These are phyloP conservation scores for Microtus richardsoni DNA, from an alignment of 2,113 vertebrate genomes.

Conservation along the genomic window DNA sequence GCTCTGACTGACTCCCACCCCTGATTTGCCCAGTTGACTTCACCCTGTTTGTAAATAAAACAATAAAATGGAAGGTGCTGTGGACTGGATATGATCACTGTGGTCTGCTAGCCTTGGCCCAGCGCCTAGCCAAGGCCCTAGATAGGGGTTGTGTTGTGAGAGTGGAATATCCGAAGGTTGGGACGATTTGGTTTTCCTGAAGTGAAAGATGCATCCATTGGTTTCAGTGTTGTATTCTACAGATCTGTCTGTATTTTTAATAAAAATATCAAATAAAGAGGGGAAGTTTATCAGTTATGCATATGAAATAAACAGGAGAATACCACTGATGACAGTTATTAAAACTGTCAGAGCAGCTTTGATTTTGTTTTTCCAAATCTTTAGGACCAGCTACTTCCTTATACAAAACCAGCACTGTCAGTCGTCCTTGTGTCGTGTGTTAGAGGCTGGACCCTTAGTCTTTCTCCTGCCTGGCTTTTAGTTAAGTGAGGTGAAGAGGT, in stretches of 20 bases:
- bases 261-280: background rate
- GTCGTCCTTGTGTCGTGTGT: background rate
- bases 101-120: constrained; percentile 67
- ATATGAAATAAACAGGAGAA: constrained; percentile 17
- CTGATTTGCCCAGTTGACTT: constrained; percentile 54
- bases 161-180: background rate
- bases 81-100: constrained; percentile 77
- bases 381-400: background rate
- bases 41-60: constrained; percentile 79
- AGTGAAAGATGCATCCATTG: background rate
- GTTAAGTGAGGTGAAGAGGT: background rate
- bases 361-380: background rate
- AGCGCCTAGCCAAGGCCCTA: constrained; percentile 8
- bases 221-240: background rate
- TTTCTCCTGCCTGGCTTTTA: background rate
- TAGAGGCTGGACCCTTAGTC: background rate
- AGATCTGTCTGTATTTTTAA: background rate
- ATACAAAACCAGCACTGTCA: background rate
- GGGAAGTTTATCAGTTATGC: background rate
- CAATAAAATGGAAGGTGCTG: constrained; percentile 81
- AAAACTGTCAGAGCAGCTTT: background rate
- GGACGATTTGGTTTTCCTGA: background rate
- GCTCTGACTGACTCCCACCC: constrained; percentile 50
- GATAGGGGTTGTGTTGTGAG: background rate
- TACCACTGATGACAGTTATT: background rate